Evolutionary conservation across 2,888 invertebrate species (phyloP), one percentile per base, ranked within the genome.

Genomic region (Caenorhabditis japonica): DNA sequence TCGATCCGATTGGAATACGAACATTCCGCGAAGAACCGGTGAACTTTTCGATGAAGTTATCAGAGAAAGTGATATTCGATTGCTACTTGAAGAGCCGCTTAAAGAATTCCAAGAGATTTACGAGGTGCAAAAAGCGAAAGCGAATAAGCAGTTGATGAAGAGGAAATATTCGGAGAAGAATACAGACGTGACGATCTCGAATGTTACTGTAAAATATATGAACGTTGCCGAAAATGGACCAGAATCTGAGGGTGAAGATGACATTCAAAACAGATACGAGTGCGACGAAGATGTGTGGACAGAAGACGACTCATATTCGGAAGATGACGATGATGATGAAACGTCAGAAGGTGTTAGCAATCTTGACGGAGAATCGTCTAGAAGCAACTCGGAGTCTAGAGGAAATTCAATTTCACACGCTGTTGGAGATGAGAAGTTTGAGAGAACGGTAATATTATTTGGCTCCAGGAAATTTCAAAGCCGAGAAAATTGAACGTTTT

Each of bases 91-190:
- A 21, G 64, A 64, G 8, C 47, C 64, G 10, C 19, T 64, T n/a
- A 64, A 56, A 34, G 64, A 64, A 17, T 55, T 64, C n/a, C 15
- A 47, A 5, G 55, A 64, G n/a, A 47, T 47, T 15, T 33, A 39
- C 17, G 55, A 64, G 13, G 49, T 55, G 19, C 64, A 64, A 23
- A 55, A 64, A 12, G 64, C 47, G 43, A 68, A 58, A 15, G 23
- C 44, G 12, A 41, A 51, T n/a, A 68, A 68, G n/a, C 44, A 58
- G n/a, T 5, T 53, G 13, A 52, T 59, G 59, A 58, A 59, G 17
- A 36, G 68, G 23, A 69, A 69, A 34, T 59, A 59, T 13, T 47
- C 68, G 39, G 64, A 64, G 47, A 64, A 64, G 23, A 34, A 21
- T n/a, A 21, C 27, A 12, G 64, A 64, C 1, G 41, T 55, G 10